phyloP scores from a whole-genome alignment of 2,797 vertebrate genomes.

The Aulostomus chinensis region DNA sequence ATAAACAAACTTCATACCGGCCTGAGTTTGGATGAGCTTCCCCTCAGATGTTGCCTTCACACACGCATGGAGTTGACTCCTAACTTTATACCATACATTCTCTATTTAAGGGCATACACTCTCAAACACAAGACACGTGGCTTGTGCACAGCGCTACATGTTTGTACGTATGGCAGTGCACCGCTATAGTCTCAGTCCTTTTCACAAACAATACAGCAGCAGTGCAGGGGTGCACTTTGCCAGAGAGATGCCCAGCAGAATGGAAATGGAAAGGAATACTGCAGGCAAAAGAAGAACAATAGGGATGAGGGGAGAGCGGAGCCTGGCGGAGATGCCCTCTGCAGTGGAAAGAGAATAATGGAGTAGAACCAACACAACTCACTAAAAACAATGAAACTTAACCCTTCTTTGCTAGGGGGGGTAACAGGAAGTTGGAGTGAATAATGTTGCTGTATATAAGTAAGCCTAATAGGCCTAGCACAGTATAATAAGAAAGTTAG shows the following conservation, averaged over 20 bases:
- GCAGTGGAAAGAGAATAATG: conserved; percentile 57
- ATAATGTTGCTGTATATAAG: conserved; percentile 50
- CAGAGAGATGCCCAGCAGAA: conserved; percentile 60
- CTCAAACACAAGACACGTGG: too few species aligned
- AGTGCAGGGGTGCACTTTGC: conserved; percentile 42
- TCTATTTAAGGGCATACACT: too few species aligned
- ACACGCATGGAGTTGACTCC: conserved; percentile 10
- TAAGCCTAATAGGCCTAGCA: conserved; percentile 38
- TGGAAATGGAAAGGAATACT: conserved; percentile 63
- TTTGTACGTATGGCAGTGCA: conserved; percentile 14
- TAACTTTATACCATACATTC: conserved; percentile 13
- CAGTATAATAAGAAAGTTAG: conserved; percentile 54
- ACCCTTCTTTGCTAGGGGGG: conserved; percentile 50
- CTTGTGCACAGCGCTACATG: conserved; percentile 1
- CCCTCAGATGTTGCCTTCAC: conserved; percentile 6
- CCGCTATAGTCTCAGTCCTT: conserved; percentile 24
- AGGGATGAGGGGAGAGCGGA: conserved; percentile 48
- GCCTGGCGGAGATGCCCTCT: conserved; percentile 54
- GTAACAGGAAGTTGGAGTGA: conserved; percentile 41
- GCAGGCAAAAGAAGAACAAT: conserved; percentile 62
- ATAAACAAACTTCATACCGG: neutral
- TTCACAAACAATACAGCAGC: conserved; percentile 40
- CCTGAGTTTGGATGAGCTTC: conserved; percentile 17
- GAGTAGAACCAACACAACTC: conserved; percentile 50
- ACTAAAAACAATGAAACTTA: conserved; percentile 63